These are phyloP conservation scores for Pygoscelis antarcticus DNA, from an alignment of 2,113 vertebrate genomes.

Conservation along the genomic window DNA sequence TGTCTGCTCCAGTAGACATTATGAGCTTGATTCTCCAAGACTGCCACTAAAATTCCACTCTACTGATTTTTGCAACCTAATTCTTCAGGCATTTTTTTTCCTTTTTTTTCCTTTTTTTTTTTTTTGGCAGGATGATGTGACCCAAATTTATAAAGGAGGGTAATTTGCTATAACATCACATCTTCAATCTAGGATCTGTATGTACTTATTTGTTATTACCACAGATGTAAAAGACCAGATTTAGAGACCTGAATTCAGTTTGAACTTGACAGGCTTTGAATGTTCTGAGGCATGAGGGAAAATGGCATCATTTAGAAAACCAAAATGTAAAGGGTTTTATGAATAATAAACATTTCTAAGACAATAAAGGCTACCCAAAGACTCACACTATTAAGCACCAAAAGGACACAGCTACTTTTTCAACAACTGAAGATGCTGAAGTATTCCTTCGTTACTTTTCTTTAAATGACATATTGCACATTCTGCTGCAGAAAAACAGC, in stretches of 20 bases:
- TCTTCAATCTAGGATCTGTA: constrained; percentile 21
- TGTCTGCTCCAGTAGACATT: constrained; percentile 60
- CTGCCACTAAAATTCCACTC: constrained; percentile 69
- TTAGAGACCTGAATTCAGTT: not conserved
- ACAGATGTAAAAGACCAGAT: constrained; percentile 12
- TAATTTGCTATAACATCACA: constrained; percentile 40
- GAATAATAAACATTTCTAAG: constrained; percentile 42
- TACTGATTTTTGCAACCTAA: constrained; percentile 66
- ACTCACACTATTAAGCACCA: not conserved
- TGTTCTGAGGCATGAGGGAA: not conserved
- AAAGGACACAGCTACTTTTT: constrained; percentile 18
- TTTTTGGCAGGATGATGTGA: constrained; percentile 41
- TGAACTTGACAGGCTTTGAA: constrained; percentile 16
- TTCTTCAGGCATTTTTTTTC: constrained; percentile 40
- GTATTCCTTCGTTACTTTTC: not conserved
- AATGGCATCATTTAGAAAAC: constrained; percentile 6
- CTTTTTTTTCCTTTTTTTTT: not conserved
- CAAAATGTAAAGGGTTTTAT: constrained; percentile 23
- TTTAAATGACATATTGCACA: constrained; percentile 16
- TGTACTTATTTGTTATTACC: constrained; percentile 1
- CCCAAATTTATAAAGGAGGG: constrained; percentile 61
- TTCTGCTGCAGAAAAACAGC: constrained; percentile 22
- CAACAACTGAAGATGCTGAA: constrained; percentile 14
- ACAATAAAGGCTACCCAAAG: constrained; percentile 15
- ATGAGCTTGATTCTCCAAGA: constrained; percentile 70